These are phyloP conservation scores for Chaetogeoica ovagalla DNA, from an alignment of 2,888 invertebrate genomes.

Conservation along the genomic window DNA sequence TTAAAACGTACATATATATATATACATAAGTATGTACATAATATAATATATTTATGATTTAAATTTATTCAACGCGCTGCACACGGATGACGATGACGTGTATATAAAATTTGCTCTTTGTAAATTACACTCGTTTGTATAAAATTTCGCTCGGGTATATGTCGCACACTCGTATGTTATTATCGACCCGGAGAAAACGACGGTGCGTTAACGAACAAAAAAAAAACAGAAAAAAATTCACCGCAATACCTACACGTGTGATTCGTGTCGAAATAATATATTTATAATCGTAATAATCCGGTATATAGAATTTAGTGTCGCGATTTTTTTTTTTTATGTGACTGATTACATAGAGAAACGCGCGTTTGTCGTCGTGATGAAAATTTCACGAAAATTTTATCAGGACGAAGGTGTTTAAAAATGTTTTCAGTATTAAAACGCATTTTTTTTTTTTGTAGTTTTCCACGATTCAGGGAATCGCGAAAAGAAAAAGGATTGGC, in stretches of 20 bases:
- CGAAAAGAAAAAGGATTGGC: too few relatives aligned
- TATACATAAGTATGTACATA: not conserved
- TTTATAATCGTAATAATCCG: too few relatives aligned
- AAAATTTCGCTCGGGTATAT: not conserved
- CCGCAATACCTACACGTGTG: too few relatives aligned
- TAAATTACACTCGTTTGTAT: not conserved
- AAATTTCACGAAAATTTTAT: too few relatives aligned
- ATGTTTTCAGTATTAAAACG: too few relatives aligned
- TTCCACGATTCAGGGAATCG: too few relatives aligned
- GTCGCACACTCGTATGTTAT: not conserved
- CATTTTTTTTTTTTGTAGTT: too few relatives aligned
- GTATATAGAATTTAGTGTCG: not conserved
- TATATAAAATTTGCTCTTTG: not conserved
- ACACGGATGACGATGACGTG: too few relatives aligned
- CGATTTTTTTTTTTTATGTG: too few relatives aligned
- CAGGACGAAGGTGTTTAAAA: too few relatives aligned
- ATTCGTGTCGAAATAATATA: not conserved
- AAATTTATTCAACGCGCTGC: constrained; percentile 2
- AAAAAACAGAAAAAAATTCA: not conserved
- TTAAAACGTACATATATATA: not conserved
- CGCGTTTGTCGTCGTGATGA: too few relatives aligned
- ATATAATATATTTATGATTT: not conserved
- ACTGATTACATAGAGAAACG: not conserved
- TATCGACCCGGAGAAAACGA: not conserved
- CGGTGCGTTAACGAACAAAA: not conserved